Base-by-base conservation (phyloP, 2,113 vertebrate genomes). In the Scomber japonicus region DNA sequence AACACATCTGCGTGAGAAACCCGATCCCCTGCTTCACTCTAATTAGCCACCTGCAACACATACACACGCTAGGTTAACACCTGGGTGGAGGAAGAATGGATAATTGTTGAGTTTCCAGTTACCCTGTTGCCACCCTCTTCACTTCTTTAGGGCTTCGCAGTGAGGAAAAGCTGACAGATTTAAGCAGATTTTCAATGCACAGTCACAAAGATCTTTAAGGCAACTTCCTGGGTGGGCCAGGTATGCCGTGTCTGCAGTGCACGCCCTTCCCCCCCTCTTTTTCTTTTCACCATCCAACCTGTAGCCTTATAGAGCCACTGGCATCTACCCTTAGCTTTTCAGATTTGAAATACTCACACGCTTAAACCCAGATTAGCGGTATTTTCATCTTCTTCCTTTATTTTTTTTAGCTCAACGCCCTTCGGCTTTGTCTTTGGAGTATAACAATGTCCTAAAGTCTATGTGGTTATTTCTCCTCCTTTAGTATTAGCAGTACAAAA, bases 1-100 rank as follows among this genome's bases (percentile, higher is more conserved):
- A 71, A 71, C 49, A 86, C 87, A 84, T 84, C 88, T 83, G 88
- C 67, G 73, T 6, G 12, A 24, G 90, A 81, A 93, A 94, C 85
- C 82, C 51, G 74, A 93, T 67, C 60, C 89, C 51, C 11, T 1
- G 66, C 21, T 83, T 75, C 66, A 73, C 62, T 85, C 83, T 81
- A 90, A 91, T 92, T 89, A 92, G 87, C 88, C 90, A 84, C 84
- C 93, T 92, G 91, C 65, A 69, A 73, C 79, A 57, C 78, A 70
- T 67, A 84, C 79, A 72, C 35, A 55, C 80, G 56, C 72, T 31
- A 63, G 56, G 44, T 78, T 84, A 85, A 81, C 92, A 91, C 88
- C 89, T 92, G 88, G 60, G 78, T 81, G 76, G 65, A 80, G 60
- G 81, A 77, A 87, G 78, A 84, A 88, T 86, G 70, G 73, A 56